Percentiles rank a stretch among this genome's conserved stretches.
phyloP scores from a whole-genome alignment of 1,140 invertebrate genomes.

The Brachionus asplanchnoidis region DNA sequence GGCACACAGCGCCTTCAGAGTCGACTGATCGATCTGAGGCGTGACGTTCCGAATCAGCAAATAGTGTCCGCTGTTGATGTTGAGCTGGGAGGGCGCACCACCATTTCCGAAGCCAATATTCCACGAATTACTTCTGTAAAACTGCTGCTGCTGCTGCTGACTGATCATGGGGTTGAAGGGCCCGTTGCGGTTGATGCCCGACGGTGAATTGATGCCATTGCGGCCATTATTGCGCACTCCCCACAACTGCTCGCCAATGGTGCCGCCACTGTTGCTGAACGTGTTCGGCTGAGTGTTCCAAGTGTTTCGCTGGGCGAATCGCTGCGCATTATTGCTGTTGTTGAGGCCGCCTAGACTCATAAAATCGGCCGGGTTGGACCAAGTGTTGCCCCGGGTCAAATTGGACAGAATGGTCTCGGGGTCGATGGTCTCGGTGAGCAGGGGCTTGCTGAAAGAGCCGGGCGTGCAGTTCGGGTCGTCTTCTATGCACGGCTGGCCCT shows the following conservation, averaged over 20 bases:
- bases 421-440: conserved; percentile 27
- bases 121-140: not conserved
- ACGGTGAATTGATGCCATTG: not conserved
- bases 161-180: not conserved
- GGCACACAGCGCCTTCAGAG: conserved; percentile 14
- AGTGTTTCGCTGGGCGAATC: not conserved
- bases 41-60: conserved; percentile 23
- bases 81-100: not conserved
- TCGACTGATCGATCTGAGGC: conserved; percentile 12
- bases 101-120: not conserved
- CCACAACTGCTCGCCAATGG: conserved; percentile 33
- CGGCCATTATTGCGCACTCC: not conserved
- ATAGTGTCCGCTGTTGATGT: conserved; percentile 13
- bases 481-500: not conserved
- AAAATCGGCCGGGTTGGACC: not conserved
- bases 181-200: not conserved
- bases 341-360: not conserved
- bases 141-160: conserved; percentile 1
- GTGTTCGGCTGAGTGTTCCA: not conserved
- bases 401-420: conserved; percentile 23
- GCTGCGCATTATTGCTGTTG: not conserved
- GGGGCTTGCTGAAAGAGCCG: conserved; percentile 20
- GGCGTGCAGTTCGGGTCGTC: conserved; percentile 40
- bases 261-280: not conserved
- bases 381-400: not conserved